Evolutionary conservation across 2,888 invertebrate genomes (phyloP), one percentile per base, ranked within the genome.

Genomic region (Campoplex nolae): DNA sequence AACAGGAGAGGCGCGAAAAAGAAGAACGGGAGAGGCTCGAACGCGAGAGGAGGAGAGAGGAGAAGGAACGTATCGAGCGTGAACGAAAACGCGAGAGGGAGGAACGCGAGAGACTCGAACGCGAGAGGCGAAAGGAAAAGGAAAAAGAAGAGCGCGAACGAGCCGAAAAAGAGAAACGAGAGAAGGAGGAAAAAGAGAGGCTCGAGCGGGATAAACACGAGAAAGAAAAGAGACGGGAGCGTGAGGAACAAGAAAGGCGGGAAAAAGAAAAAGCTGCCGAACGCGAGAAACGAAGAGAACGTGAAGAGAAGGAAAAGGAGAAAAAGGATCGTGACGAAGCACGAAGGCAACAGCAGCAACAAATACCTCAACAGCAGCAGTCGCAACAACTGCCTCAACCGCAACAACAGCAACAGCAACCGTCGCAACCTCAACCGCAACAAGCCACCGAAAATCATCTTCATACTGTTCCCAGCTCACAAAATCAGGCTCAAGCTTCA

Each of bases 11-110:
- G 70, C 90, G 92, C 4, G 93, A 92, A 74, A 92, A 89, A 83
- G 95, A 96, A 90, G 95, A 95, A 89, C 94, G 95, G 45, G 95
- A 95, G 88, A 94, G 94, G 86, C 62, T 90, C 48, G 92, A 93
- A 71, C 90, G 92, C 38, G 92, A 92, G 35, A 89, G 91, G 45
- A 90, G 91, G 35, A 81, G 91, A 54, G 93, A 91, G 75, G 92
- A 91, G 88, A 93, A 92, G 58, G 94, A 93, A 84, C 95, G 95
- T n/a, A 95, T 95, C 89, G 94, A 94, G 88, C 91, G 93, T 11
- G 93, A 93, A 42, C 84, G 91, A 35, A 91, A 93, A 94, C 95
- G 88, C 94, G 95, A 90, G 92, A 94, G 89, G 93, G 95, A 91
- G 92, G 93, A 92, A 68, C 89, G 91, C 68, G 93, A 94, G 86